Percentiles rank a stretch among this genome's conserved stretches.
These are phyloP conservation scores for Platorchestia sp. DNA, from an alignment of 1,140 invertebrate genomes.

Conservation along the genomic window DNA sequence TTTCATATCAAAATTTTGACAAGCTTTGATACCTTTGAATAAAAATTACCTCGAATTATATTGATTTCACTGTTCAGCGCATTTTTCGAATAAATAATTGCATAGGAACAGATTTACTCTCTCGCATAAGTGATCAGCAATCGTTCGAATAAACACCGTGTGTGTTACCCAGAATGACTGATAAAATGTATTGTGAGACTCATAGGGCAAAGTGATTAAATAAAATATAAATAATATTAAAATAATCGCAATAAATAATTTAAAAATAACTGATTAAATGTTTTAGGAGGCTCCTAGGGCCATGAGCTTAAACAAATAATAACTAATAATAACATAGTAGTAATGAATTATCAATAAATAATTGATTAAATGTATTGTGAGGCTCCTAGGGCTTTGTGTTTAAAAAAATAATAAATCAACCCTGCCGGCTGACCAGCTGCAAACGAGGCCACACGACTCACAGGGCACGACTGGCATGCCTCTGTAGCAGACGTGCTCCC, in stretches of 20 bases:
- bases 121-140: not conserved
- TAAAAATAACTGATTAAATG: not conserved
- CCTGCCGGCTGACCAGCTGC: not conserved
- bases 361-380: not conserved
- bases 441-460: not conserved
- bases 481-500: not conserved
- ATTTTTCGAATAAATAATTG: not conserved
- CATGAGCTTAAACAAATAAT: not conserved
- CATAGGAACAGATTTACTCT: not conserved
- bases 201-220: not conserved
- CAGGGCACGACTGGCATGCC: not conserved
- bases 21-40: not conserved
- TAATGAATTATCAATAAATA: too few relatives aligned
- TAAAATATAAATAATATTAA: too few relatives aligned
- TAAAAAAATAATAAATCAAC: not conserved
- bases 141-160: not conserved
- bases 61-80: not conserved
- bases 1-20: not conserved
- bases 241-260: too few relatives aligned
- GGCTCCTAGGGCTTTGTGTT: not conserved
- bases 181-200: not conserved
- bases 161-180: not conserved
- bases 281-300: not conserved
- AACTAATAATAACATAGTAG: too few relatives aligned
- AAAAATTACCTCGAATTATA: not conserved